Evolutionary conservation across 2,797 vertebrate genomes (phyloP).

Genomic region (Cynopterus sphinx): DNA sequence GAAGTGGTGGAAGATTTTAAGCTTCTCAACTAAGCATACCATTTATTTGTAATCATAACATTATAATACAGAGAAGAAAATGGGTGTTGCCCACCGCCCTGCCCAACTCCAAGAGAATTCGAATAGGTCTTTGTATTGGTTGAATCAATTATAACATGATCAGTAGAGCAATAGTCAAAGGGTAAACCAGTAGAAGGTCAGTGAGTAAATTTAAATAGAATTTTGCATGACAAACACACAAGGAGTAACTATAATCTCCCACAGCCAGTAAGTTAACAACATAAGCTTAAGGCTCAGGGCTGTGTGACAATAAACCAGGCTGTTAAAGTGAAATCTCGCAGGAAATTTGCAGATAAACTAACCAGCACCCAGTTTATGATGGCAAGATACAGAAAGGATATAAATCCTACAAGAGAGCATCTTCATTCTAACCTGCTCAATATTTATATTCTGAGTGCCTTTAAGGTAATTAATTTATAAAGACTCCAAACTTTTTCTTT

Average conservation of each 20-base stretch:
- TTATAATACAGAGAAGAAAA: background rate
- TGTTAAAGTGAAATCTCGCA: background rate
- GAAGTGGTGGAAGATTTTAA: background rate
- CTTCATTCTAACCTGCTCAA: background rate
- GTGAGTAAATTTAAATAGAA: constrained; percentile 11
- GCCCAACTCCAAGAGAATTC: background rate
- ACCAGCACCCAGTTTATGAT: background rate
- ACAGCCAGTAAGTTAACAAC: background rate
- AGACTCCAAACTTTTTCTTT: background rate
- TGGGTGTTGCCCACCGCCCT: background rate
- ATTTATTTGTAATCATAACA: background rate
- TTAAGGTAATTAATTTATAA: background rate
- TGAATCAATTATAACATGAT: background rate
- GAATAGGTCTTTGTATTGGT: background rate
- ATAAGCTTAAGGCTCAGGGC: background rate
- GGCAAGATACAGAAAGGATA: background rate
- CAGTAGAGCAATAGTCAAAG: background rate
- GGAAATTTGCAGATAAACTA: constrained; percentile 22
- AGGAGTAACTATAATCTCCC: background rate
- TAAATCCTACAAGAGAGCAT: background rate
- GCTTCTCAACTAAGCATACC: background rate
- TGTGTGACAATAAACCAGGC: background rate
- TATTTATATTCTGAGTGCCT: background rate
- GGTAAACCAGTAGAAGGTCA: background rate
- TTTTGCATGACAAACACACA: constrained; percentile 8